A percentile compares a stretch with the other conserved stretches of the same genome.
Evolutionary conservation across 2,888 invertebrate species (phyloP).

Genomic region (Adelognathus sp.): DNA sequence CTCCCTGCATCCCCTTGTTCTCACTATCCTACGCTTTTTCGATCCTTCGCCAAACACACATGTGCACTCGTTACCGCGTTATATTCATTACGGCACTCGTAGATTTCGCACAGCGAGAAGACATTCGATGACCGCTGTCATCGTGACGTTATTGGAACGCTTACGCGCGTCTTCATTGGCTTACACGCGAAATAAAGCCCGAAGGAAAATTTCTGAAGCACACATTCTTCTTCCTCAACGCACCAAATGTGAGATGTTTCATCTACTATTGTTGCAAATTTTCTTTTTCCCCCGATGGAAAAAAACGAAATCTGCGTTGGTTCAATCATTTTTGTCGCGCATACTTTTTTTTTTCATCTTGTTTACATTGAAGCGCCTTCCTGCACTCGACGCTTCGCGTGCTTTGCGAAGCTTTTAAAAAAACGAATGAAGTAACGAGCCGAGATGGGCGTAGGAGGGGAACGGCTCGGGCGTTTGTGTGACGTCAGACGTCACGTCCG

Average conservation of each 20-base stretch:
- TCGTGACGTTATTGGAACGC: conserved; percentile 3
- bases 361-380: not conserved
- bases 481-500: conserved; percentile 57
- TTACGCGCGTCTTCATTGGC: not conserved
- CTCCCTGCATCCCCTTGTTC: not conserved
- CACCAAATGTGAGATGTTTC: too few relatives aligned
- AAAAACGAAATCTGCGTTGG: not conserved
- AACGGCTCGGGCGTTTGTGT: conserved; percentile 13
- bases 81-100: not conserved
- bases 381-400: not conserved
- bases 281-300: too few relatives aligned
- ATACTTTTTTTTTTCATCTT: not conserved
- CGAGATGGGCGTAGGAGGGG: too few relatives aligned
- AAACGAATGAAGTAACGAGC: not conserved
- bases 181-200: not conserved
- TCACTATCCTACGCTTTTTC: not conserved
- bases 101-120: not conserved
- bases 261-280: too few relatives aligned
- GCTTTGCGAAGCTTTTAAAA: not conserved
- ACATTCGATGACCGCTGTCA: conserved; percentile 20
- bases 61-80: not conserved
- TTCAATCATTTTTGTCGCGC: not conserved
- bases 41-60: conserved; percentile 7
- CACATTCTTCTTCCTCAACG: too few relatives aligned
- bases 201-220: too few relatives aligned